A percentile compares a stretch with the other conserved stretches of the same genome.
These are phyloP conservation scores for Napeogenes sylphis DNA, from an alignment of 2,888 invertebrate genomes.

Conservation along the genomic window DNA sequence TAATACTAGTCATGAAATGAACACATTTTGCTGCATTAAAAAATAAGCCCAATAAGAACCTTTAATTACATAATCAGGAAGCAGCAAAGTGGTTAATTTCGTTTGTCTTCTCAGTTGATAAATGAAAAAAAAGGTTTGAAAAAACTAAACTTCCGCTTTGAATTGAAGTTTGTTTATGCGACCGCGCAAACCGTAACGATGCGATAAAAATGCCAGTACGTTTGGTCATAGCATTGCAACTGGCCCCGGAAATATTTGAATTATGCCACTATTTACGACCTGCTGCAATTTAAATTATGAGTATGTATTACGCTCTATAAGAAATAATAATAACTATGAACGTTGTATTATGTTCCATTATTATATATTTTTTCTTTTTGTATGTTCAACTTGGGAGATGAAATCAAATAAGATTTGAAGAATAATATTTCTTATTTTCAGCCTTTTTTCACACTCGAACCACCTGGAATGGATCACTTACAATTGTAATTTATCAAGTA, in stretches of 20 bases:
- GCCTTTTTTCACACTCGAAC: neutral
- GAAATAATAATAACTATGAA: too few relatives aligned
- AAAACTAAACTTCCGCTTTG: slow-evolving; percentile 7
- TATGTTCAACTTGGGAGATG: neutral
- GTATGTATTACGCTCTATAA: too few relatives aligned
- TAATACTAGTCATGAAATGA: too few relatives aligned
- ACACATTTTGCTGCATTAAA: too few relatives aligned
- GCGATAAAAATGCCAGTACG: slow-evolving; percentile 15
- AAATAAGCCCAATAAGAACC: too few relatives aligned
- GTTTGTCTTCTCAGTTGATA: too few relatives aligned
- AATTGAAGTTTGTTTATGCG: slow-evolving; percentile 14
- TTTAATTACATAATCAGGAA: too few relatives aligned
- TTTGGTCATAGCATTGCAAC: slow-evolving; percentile 4
- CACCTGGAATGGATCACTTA: neutral
- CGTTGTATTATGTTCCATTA: too few relatives aligned
- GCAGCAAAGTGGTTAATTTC: too few relatives aligned
- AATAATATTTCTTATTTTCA: too few relatives aligned
- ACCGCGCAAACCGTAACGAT: slow-evolving; percentile 13
- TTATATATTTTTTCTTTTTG: too few relatives aligned
- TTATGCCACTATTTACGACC: slow-evolving; percentile 10
- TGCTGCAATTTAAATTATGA: slow-evolving; percentile 5
- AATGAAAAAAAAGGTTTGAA: slow-evolving; percentile 10
- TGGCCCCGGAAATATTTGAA: slow-evolving; percentile 17
- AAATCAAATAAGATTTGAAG: neutral
- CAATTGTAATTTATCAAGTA: too few relatives aligned